Percentiles rank a stretch among this genome's conserved stretches.
Conservation (phyloP, 2,888 invertebrate species). For the Eristalinus sepulchralis region DNA sequence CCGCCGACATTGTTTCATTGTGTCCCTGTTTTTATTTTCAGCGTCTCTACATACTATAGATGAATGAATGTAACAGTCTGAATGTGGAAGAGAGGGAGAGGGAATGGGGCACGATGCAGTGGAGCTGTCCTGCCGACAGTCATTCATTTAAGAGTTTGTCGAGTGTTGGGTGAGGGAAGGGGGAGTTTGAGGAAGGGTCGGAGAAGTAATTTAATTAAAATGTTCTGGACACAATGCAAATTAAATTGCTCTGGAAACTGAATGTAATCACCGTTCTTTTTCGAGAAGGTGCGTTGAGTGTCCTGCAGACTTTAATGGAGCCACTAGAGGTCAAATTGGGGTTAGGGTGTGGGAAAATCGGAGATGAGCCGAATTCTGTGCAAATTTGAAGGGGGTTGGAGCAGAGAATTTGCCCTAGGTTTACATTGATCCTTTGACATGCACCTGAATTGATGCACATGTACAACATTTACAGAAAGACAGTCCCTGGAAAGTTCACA, state of each 20-base stretch:
- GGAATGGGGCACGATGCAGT: not conserved
- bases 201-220: conserved; percentile 40
- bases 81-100: not conserved
- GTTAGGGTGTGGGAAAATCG: no score
- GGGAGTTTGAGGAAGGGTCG: not conserved
- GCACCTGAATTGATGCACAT: no score
- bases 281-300: not conserved
- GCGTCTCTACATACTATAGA: conserved; percentile 31
- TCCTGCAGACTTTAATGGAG: not conserved
- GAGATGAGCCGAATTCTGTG: no score
- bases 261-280: not conserved
- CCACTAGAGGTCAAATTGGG: not conserved
- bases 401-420: no score
- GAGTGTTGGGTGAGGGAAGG: not conserved
- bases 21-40: conserved; percentile 27
- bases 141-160: conserved; percentile 13
- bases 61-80: conserved; percentile 37
- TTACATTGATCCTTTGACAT: no score
- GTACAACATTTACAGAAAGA: no score
- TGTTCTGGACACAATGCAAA: conserved; percentile 9
- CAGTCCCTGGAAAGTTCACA: no score
- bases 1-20: not conserved
- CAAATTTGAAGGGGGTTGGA: no score
- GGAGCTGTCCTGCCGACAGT: conserved; percentile 4
- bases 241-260: not conserved